phyloP scores from a whole-genome alignment of 2,888 invertebrate species.

The Microdon myrmicae region DNA sequence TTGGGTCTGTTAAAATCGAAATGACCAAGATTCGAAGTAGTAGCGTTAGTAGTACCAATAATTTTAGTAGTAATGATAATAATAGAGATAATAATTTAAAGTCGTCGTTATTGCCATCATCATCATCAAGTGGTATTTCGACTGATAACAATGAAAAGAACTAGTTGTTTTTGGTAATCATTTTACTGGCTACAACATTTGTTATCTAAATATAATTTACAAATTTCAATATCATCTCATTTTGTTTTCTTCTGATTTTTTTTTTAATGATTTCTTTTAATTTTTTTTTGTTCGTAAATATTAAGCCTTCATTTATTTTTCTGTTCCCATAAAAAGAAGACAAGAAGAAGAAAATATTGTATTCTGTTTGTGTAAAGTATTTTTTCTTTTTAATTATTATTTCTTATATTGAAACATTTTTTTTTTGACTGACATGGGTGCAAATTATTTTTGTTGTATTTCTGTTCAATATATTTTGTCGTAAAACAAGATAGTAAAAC shows the following conservation, averaged over 20 bases:
- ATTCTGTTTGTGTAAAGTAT: too few species aligned
- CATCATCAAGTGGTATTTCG: constrained; percentile 47
- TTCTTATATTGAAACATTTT: constrained; percentile 15
- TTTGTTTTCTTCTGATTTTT: constrained; percentile 26
- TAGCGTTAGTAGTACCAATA: constrained; percentile 35
- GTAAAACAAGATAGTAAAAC: constrained; percentile 8
- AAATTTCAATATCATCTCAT: too few species aligned
- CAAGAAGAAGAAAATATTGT: too few species aligned
- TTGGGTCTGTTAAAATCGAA: constrained; percentile 23
- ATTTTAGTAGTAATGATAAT: constrained; percentile 12
- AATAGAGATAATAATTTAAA: constrained; percentile 23
- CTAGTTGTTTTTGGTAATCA: too few species aligned
- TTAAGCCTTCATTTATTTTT: too few species aligned
- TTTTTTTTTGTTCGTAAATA: too few species aligned
- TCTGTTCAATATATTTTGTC: constrained; percentile 12
- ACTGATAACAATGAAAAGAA: constrained; percentile 40
- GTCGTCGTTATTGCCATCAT: constrained; percentile 21
- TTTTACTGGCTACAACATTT: too few species aligned
- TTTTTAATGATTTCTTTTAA: constrained; percentile 11
- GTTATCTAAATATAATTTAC: too few species aligned
- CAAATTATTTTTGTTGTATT: constrained; percentile 20
- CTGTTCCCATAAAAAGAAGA: too few species aligned
- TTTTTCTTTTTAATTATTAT: constrained; percentile 3
- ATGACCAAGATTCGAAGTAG: constrained; percentile 39
- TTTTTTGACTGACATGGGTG: constrained; percentile 2